These are phyloP conservation scores for Gonioctena quinquepunctata DNA, from an alignment of 1,140 invertebrate species.

Conservation along the genomic window DNA sequence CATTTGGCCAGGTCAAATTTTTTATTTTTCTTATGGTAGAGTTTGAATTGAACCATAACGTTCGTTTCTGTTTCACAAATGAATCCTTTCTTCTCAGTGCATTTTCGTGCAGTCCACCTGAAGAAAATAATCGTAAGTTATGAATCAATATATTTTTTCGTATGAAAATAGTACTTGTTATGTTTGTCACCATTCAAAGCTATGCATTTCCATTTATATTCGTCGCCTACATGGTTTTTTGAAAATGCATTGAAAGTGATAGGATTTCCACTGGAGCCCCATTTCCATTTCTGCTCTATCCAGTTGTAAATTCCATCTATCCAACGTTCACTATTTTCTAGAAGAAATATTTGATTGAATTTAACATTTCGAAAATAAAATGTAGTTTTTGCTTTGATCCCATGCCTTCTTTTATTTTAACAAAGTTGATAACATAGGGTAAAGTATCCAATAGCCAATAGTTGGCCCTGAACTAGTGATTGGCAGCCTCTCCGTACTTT, in stretches of 20 bases:
- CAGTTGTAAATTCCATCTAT: constrained; percentile 76
- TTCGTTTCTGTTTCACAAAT: constrained; percentile 24
- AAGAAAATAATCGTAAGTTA: too few relatives aligned
- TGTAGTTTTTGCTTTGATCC: too few relatives aligned
- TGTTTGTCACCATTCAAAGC: constrained; percentile 22
- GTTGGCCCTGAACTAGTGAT: too few relatives aligned
- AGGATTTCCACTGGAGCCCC: constrained; percentile 66
- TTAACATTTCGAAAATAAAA: too few relatives aligned
- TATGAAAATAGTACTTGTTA: constrained; percentile 26
- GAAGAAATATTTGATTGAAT: too few relatives aligned
- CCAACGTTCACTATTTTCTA: constrained; percentile 76
- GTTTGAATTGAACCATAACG: neutral
- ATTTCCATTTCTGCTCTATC: constrained; percentile 68
- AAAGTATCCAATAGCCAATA: too few relatives aligned
- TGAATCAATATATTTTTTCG: too few relatives aligned
- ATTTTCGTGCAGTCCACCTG: constrained; percentile 32
- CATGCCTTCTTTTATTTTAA: too few relatives aligned
- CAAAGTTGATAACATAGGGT: too few relatives aligned
- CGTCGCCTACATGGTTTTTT: constrained; percentile 17
- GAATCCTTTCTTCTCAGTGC: constrained; percentile 29
- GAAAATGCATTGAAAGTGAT: constrained; percentile 37
- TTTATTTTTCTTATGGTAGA: constrained; percentile 4
- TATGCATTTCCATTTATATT: constrained; percentile 33
- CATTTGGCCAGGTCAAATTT: constrained; percentile 9
- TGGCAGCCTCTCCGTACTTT: too few relatives aligned